Base-by-base conservation (phyloP, 1,140 invertebrate species). In the Nautilus pompilius region DNA sequence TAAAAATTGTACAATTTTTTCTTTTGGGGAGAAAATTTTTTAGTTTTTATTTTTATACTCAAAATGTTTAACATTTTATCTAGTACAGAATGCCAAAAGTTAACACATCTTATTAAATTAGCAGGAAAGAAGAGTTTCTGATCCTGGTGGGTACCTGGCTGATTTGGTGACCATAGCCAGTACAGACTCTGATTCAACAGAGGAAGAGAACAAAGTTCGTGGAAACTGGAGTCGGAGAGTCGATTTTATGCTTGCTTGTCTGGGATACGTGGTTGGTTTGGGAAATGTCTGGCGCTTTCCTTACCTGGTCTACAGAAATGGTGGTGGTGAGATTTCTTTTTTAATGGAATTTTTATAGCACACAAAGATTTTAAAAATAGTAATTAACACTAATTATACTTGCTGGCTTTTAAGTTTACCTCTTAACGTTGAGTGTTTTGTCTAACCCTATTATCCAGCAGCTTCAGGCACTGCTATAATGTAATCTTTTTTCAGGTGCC, bases 261-360 rank as follows among this genome's bases (percentile, higher is more conserved):
- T 86, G 2, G 82, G 83, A 53, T 82, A 83, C 67, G 82, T 85
- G 15, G 84, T 86, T 2, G 85, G 85, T 0, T 86, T 96, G 30
- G 93, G 93, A 30, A 95, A 95, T 79, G 93, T 96, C 58, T 96
- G 93, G 93, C 87, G 94, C 73, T 98, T 97, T 85, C 94, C 94
- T 15, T 96, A 95, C 79, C 84, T 96, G 60, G 95, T 93, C 76
- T 93, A 96, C 84, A 90, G 94, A 81, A 95, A 97, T 82, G 94
- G 94, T 51, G 94, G 94, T 83, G 93, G 93, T 84, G 54, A 62
- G 65, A n/a, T n/a, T n/a, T n/a, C n/a, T n/a, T n/a, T n/a, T n/a
- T n/a, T n/a, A n/a, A n/a, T n/a, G n/a, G n/a, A n/a, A n/a, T n/a
- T n/a, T n/a, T n/a, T n/a, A n/a, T n/a, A n/a, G n/a, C n/a, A n/a